These are phyloP conservation scores for Ectemnius lituratus DNA, from an alignment of 2,888 invertebrate species.

Conservation along the genomic window DNA sequence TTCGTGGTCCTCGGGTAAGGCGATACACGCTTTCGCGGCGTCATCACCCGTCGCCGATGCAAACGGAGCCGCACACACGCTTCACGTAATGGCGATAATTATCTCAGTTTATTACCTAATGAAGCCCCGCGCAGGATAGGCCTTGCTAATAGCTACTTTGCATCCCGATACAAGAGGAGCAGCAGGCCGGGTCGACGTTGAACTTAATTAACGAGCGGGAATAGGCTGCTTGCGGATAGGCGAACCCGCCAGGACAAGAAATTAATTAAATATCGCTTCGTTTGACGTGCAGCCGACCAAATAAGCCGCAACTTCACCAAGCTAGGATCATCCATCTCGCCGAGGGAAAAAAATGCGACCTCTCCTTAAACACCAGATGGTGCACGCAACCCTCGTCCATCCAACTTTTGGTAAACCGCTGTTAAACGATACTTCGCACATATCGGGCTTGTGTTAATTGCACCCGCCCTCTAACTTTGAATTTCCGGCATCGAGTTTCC, in stretches of 20 bases:
- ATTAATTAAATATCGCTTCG: constrained; percentile 50
- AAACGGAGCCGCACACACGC: constrained; percentile 19
- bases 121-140: constrained; percentile 49
- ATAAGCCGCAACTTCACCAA: constrained; percentile 38
- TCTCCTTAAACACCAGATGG: neutral
- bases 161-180: constrained; percentile 52
- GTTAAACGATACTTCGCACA: constrained; percentile 26
- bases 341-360: neutral
- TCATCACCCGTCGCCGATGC: neutral
- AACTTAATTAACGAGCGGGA: constrained; percentile 55
- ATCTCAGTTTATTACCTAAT: constrained; percentile 58
- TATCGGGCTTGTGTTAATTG: constrained; percentile 19
- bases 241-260: constrained; percentile 41
- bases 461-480: neutral
- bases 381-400: neutral
- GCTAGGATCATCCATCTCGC: neutral
- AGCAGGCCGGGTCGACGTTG: constrained; percentile 26
- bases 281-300: constrained; percentile 37
- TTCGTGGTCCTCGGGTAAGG: constrained; percentile 14
- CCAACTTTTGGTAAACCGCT: constrained; percentile 16
- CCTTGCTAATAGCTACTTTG: constrained; percentile 59
- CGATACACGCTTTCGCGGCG: constrained; percentile 5
- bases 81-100: constrained; percentile 53
- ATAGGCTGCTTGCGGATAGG: constrained; percentile 29
- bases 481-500: neutral